These are phyloP conservation scores for Choloepus hoffmanni DNA, from an alignment of 2,113 vertebrate genomes.

Conservation along the genomic window DNA sequence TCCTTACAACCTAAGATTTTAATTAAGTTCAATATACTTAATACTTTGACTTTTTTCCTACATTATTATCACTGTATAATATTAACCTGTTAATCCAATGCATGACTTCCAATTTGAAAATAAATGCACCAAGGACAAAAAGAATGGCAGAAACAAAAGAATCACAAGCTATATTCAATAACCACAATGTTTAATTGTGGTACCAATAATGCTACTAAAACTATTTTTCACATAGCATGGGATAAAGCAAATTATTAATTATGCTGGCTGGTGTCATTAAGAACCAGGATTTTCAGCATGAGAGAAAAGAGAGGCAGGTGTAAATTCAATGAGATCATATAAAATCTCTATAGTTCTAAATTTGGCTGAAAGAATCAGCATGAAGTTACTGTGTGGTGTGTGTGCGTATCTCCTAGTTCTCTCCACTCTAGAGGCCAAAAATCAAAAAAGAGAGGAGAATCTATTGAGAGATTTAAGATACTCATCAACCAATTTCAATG, in stretches of 20 bases:
- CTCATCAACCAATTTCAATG: background rate
- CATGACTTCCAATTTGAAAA: background rate
- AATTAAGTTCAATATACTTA: background rate
- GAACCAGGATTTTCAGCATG: background rate
- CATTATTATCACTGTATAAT: background rate
- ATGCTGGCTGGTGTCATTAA: background rate
- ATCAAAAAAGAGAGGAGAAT: background rate
- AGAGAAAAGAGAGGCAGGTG: background rate
- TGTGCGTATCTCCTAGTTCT: background rate
- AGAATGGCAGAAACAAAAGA: background rate
- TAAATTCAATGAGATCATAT: background rate
- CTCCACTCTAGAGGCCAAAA: background rate
- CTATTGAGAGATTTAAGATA: background rate
- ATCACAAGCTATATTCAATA: background rate
- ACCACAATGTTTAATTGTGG: background rate
- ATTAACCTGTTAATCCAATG: background rate
- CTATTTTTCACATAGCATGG: background rate
- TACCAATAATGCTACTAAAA: background rate
- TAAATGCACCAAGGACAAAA: background rate
- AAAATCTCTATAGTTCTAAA: background rate
- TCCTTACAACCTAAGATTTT: background rate
- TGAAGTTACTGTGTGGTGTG: background rate
- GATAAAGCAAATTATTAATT: conserved; percentile 2
- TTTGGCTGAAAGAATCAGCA: background rate
- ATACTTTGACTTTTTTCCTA: background rate